Conservation (phyloP, 2,888 invertebrate genomes). For the Unio pictorum region DNA sequence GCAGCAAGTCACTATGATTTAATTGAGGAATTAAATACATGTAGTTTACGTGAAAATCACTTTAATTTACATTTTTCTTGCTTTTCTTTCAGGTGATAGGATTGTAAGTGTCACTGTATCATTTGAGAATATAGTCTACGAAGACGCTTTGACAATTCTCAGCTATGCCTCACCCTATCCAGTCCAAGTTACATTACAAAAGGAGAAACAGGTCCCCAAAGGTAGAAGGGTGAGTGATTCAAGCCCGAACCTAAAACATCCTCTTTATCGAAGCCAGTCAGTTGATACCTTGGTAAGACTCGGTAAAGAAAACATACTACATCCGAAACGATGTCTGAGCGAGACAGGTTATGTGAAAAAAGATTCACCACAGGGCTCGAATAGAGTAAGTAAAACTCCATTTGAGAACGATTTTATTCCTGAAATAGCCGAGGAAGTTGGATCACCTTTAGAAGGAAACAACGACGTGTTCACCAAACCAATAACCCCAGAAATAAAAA, state of each 20-base stretch:
- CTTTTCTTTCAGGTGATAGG: slow-evolving; percentile 81
- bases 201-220: slow-evolving; percentile 70
- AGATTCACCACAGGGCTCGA: slow-evolving; percentile 11
- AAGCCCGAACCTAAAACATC: slow-evolving; percentile 79
- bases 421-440: slow-evolving; percentile 9
- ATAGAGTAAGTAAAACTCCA: slow-evolving; percentile 5
- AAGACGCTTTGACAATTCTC: slow-evolving; percentile 90
- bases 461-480: background rate
- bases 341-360: slow-evolving; percentile 41
- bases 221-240: slow-evolving; percentile 58
- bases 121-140: slow-evolving; percentile 89
- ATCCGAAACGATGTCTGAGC: slow-evolving; percentile 53
- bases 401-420: slow-evolving; percentile 16
- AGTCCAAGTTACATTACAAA: slow-evolving; percentile 81
- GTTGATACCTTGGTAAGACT: slow-evolving; percentile 83
- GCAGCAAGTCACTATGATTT: no score
- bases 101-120: slow-evolving; percentile 89
- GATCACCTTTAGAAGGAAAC: background rate
- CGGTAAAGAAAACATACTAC: slow-evolving; percentile 22
- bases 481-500: no score
- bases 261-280: slow-evolving; percentile 84
- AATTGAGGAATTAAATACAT: no score
- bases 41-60: no score
- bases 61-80: slow-evolving; percentile 2
- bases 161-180: slow-evolving; percentile 91